phyloP scores from a whole-genome alignment of 1,140 invertebrate genomes.

The Limonius californicus region DNA sequence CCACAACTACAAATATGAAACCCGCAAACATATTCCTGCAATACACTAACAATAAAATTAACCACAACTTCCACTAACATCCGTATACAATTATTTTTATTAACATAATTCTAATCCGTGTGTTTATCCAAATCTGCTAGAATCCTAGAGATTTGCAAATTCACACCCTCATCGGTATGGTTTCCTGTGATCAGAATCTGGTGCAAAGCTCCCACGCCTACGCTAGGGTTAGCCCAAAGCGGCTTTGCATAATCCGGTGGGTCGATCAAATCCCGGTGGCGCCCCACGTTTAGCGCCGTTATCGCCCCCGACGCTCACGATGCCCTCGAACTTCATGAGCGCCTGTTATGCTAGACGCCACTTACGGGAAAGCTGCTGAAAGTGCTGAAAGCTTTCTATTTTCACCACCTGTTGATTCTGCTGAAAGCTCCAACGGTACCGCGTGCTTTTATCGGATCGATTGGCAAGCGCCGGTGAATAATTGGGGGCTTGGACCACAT shows the following conservation, averaged over 20 bases:
- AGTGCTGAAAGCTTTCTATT: not conserved
- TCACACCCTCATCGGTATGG: not conserved
- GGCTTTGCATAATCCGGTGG: slow-evolving; percentile 6
- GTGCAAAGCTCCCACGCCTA: not conserved
- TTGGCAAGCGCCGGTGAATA: no score
- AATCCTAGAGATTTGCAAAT: not conserved
- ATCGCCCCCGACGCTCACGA: not conserved
- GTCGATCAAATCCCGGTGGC: not conserved
- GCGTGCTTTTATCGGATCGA: no score
- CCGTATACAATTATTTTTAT: no score
- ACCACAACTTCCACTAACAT: no score
- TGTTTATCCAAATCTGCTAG: not conserved
- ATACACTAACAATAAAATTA: no score
- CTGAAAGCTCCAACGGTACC: not conserved
- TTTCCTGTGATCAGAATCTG: not conserved
- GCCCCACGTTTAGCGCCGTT: not conserved
- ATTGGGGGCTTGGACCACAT: no score
- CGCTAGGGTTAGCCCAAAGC: not conserved
- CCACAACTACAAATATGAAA: no score
- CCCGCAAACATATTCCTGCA: no score
- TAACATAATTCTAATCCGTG: no score
- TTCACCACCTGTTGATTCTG: not conserved
- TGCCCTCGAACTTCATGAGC: not conserved
- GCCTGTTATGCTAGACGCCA: not conserved
- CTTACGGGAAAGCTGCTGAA: not conserved